Base-by-base conservation (phyloP, 2,888 invertebrate genomes). In the Andrena fulva region DNA sequence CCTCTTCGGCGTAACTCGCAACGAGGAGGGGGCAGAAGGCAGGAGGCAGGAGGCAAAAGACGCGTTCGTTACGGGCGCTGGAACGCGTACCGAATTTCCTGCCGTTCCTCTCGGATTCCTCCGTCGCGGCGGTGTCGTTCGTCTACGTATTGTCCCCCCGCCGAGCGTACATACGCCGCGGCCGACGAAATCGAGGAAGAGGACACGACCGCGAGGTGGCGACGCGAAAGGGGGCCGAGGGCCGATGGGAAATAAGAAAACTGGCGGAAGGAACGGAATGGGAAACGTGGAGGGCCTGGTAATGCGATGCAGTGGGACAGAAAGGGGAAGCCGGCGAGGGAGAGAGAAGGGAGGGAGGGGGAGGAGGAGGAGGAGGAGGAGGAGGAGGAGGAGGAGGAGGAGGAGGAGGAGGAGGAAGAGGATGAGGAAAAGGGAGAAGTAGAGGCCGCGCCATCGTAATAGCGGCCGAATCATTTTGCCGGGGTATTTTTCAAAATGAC, bases 401-500 rank as follows among this genome's bases (percentile, higher is more conserved):
- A 71, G 42, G 35, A 42, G 72, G 35, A 10, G 24, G 59, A 52
- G 59, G 42, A 29, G 48, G n/a, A 24, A 62, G 71, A 42, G 42
- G 33, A 12, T 12, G 54, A 50, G 56, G 54, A 31, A 50, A 20
- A 24, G 68, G 69, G 52, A 60, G 71, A 75, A 69, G 87, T 73
- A 85, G 77, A 72, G 85, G 82, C 76, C 84, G 80, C 85, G 88
- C 84, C 86, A 85, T 86, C 87, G 90, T 90, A 91, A 90, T 91
- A 90, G 88, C 89, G 87, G 89, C 85, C 86, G 86, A 91, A 91
- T 91, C 91, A 89, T 90, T 91, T 90, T 87, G 89, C 89, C 85
- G 89, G 82, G 89, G 89, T 89, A 91, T 91, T 91, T 91, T 90
- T 91, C 89, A 89, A 91, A 91, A 91, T 91, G 90, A 91, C 90